Evolutionary conservation across 2,797 vertebrate genomes (phyloP).

Genomic region (Leptatherina wallacei): DNA sequence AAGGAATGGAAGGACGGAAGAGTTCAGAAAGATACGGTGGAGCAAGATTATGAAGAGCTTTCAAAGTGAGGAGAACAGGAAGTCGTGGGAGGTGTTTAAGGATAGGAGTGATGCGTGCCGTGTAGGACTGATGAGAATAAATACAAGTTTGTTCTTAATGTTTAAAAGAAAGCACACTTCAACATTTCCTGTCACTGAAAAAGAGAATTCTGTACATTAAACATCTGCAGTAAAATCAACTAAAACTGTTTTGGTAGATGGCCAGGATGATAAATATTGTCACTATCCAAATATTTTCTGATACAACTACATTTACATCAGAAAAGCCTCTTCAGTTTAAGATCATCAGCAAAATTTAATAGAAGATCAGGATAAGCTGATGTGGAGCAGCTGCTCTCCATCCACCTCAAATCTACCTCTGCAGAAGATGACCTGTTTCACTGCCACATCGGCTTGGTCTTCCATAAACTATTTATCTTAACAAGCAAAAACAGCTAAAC

Average conservation of each 20-base stretch:
- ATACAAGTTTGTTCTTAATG: not conserved
- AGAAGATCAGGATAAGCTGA: not conserved
- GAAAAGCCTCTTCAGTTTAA: slow-evolving; percentile 15
- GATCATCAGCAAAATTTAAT: slow-evolving; percentile 30
- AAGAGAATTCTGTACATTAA: not conserved
- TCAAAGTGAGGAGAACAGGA: not conserved
- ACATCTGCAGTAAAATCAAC: not conserved
- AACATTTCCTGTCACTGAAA: not conserved
- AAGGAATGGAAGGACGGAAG: not conserved
- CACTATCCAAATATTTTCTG: not conserved
- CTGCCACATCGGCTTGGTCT: slow-evolving; percentile 38
- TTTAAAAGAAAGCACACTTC: not conserved
- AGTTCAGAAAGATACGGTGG: not conserved
- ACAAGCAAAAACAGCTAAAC: slow-evolving; percentile 53
- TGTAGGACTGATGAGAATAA: not conserved
- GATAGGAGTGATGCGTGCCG: not conserved
- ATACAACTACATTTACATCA: slow-evolving; percentile 22
- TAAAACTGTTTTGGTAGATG: not conserved
- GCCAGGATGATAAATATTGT: not conserved
- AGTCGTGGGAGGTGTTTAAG: not conserved
- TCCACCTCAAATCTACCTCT: slow-evolving; percentile 51
- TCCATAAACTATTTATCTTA: slow-evolving; percentile 75
- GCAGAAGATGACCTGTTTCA: slow-evolving; percentile 46
- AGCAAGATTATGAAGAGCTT: too few species aligned
- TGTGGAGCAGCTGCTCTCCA: slow-evolving; percentile 13